A percentile compares a stretch with the other conserved stretches of the same genome.
Evolutionary conservation across 2,888 invertebrate species (phyloP).

Genomic region (Oscheius sp.): DNA sequence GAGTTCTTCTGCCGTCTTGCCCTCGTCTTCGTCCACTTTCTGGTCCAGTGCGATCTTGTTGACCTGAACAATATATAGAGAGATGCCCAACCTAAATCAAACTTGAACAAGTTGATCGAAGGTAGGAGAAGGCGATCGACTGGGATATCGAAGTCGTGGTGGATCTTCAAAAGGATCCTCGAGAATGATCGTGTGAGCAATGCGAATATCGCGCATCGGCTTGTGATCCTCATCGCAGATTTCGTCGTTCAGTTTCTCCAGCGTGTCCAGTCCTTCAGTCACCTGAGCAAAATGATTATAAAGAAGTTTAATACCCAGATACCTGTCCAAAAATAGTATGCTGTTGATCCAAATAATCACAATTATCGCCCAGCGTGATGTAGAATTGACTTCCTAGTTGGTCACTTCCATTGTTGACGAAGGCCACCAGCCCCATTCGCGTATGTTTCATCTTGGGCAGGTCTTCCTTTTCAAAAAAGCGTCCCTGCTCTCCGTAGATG

Average conservation of each 20-base stretch:
- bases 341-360: slow-evolving; percentile 86
- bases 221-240: slow-evolving; percentile 89
- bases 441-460: slow-evolving; percentile 91
- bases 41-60: slow-evolving; percentile 70
- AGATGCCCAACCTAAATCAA: neutral
- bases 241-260: slow-evolving; percentile 90
- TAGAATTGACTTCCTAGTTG: slow-evolving; percentile 92
- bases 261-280: slow-evolving; percentile 84
- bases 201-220: slow-evolving; percentile 90
- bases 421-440: slow-evolving; percentile 83
- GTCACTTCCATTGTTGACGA: slow-evolving; percentile 84
- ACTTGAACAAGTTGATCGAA: slow-evolving; percentile 78
- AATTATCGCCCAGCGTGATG: slow-evolving; percentile 84
- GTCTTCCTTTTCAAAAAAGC: slow-evolving; percentile 89
- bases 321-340: slow-evolving; percentile 90
- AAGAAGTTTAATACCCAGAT: neutral
- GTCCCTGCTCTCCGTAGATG: slow-evolving; percentile 59
- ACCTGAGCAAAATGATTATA: slow-evolving; percentile 76
- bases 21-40: slow-evolving; percentile 79
- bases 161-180: slow-evolving; percentile 97
- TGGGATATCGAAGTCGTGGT: slow-evolving; percentile 82
- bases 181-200: slow-evolving; percentile 93
- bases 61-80: slow-evolving; percentile 41
- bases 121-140: slow-evolving; percentile 89
- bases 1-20: slow-evolving; percentile 86